Percentiles rank a stretch among this genome's conserved stretches.
These are phyloP conservation scores for Mechanitis messenoides DNA, from an alignment of 2,888 invertebrate genomes.

Conservation along the genomic window DNA sequence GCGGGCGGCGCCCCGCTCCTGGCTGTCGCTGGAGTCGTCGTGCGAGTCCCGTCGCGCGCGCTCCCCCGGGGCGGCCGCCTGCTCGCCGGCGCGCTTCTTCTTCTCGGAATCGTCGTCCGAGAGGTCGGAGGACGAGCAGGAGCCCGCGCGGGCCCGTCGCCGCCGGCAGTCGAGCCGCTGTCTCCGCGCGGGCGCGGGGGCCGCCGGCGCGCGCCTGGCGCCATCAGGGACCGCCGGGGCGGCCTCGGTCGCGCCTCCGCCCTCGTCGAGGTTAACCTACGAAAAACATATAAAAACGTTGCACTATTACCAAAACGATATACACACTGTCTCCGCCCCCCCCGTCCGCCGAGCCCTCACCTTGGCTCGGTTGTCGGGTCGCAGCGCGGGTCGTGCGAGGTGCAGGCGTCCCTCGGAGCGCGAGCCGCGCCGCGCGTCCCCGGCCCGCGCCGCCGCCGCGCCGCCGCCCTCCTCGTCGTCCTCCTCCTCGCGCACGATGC, in stretches of 20 bases:
- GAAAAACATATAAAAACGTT: constrained; percentile 2
- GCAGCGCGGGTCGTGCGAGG: constrained; percentile 76
- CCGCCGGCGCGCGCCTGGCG: constrained; percentile 43
- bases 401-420: constrained; percentile 88
- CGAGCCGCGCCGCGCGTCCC: constrained; percentile 79
- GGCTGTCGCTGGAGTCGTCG: constrained; percentile 91
- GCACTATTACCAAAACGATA: constrained; percentile 2
- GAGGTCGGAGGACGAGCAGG: constrained; percentile 95
- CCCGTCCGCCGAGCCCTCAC: constrained; percentile 30
- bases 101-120: constrained; percentile 93
- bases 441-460: constrained; percentile 77
- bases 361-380: constrained; percentile 77
- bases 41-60: constrained; percentile 86
- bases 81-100: constrained; percentile 86
- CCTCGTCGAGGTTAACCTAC: constrained; percentile 56
- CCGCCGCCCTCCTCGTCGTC: constrained; percentile 86
- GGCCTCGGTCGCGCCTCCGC: constrained; percentile 10
- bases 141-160: constrained; percentile 76
- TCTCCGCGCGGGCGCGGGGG: constrained; percentile 55
- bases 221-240: constrained; percentile 36
- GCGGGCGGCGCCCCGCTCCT: constrained; percentile 80
- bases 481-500: constrained; percentile 94
- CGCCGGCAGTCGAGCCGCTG: constrained; percentile 59
- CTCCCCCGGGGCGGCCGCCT: constrained; percentile 75
- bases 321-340: not conserved